phyloP scores from a whole-genome alignment of 2,113 vertebrate species.

The Atlantisia rogersi region DNA sequence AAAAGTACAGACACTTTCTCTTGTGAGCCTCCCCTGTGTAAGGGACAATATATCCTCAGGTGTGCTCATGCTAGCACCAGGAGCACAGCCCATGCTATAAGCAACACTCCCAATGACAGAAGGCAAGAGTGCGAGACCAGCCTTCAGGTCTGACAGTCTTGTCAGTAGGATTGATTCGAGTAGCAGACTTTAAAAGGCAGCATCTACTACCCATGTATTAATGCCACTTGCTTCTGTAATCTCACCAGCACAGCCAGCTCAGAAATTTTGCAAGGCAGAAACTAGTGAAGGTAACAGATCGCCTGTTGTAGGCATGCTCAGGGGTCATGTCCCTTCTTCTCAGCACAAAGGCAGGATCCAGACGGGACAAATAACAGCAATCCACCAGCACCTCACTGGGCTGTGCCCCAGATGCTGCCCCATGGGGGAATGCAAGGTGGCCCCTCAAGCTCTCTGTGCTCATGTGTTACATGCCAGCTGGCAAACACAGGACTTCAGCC shows the following conservation, averaged over 20 bases:
- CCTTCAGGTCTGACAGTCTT: neutral
- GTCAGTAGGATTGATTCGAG: neutral
- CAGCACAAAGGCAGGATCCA: neutral
- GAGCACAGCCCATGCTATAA: neutral
- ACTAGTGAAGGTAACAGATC: neutral
- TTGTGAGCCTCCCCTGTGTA: neutral
- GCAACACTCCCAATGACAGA: neutral
- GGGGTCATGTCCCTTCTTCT: neutral
- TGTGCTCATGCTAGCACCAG: neutral
- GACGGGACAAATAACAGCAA: neutral
- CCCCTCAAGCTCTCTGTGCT: neutral
- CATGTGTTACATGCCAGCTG: neutral
- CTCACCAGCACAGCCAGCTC: neutral
- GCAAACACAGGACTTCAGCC: neutral
- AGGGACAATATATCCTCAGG: no score
- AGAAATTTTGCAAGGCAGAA: neutral
- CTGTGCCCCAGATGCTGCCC: neutral
- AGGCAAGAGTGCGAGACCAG: neutral
- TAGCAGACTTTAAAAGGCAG: neutral
- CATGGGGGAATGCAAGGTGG: accelerated
- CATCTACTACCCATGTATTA: neutral
- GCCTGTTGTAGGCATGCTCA: neutral
- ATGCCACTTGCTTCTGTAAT: neutral
- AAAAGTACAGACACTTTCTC: neutral
- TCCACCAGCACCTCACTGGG: neutral